phyloP scores from a whole-genome alignment of 2,113 vertebrate species.

The Protobothrops flavoviridis region DNA sequence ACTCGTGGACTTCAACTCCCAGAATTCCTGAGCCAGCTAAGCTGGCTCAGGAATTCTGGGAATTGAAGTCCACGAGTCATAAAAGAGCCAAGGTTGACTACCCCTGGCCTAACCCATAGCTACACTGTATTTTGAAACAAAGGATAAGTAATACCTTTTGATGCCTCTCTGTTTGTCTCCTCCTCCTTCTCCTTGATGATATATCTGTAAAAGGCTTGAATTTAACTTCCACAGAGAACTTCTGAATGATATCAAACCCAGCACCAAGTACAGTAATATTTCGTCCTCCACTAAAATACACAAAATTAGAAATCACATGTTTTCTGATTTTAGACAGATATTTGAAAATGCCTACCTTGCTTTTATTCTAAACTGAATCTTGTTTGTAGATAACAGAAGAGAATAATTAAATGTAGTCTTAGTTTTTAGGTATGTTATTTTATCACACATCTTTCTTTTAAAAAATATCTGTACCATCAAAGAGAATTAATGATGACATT shows the following conservation, averaged over 20 bases:
- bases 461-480: background rate
- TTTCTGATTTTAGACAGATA: background rate
- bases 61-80: too few species aligned
- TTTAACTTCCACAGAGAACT: slow-evolving; percentile 79
- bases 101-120: background rate
- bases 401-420: background rate
- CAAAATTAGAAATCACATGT: slow-evolving; percentile 29
- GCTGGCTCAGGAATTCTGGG: too few species aligned
- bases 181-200: slow-evolving; percentile 59
- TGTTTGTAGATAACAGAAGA: background rate
- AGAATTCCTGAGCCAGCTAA: too few species aligned
- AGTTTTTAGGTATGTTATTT: background rate
- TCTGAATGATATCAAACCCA: slow-evolving; percentile 87
- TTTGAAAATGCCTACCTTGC: background rate
- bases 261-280: slow-evolving; percentile 80
- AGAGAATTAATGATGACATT: background rate
- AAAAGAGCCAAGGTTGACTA: too few species aligned
- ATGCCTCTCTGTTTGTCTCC: slow-evolving; percentile 9
- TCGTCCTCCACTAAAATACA: slow-evolving; percentile 83
- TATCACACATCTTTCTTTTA: background rate
- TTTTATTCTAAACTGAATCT: background rate
- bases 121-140: slow-evolving; percentile 10
- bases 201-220: slow-evolving; percentile 56
- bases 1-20: too few species aligned
- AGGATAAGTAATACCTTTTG: slow-evolving; percentile 45